Base-by-base conservation (phyloP, 2,888 invertebrate species). In the Melanchra persicariae region DNA sequence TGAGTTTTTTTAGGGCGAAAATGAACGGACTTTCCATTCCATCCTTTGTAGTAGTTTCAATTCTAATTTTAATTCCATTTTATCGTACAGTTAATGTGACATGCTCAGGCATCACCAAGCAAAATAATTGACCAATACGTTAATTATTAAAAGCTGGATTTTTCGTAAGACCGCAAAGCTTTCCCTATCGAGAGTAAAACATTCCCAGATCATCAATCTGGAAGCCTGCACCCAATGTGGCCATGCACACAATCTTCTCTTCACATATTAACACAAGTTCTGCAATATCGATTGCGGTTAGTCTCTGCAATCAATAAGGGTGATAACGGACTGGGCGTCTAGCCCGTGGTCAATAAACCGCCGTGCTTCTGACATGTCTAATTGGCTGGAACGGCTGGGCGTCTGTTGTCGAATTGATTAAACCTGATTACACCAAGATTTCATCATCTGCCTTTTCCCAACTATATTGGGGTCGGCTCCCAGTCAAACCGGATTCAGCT, bases 231-330 rank as follows among this genome's bases (percentile, higher is more conserved):
- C 64, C 68, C 22, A 65, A 79, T 82, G 74, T 65, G 64, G 83
- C 34, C 30, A 68, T 59, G 65, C 79, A 73, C 30, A 64, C 66
- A 72, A 62, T 79, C 63, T 64, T 64, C 79, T 64, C 60, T 72
- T 34, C 63, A 80, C 81, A 55, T 68, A 62, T 82, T 73, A 79
- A 82, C 79, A 73, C 74, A 3, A 45, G 65, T 67, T 82, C 64
- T 74, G 83, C 79, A 79, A 79, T 82, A 79, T 82, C 80, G 83
- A 79, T 82, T 82, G 79, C 79, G 61, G 68, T 65, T 73, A 54
- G 43, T 58, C 34, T 68, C 30, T 68, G 83, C 79, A 74, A 74
- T 79, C 54, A 82, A 79, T 79, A 79, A 79, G 79, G 83, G 54
- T 59, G 67, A 59, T 59, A 64, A 62, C 58, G 40, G 55, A 79